Base-by-base conservation (phyloP, 2,113 vertebrate genomes). In the Fulmarus glacialis region DNA sequence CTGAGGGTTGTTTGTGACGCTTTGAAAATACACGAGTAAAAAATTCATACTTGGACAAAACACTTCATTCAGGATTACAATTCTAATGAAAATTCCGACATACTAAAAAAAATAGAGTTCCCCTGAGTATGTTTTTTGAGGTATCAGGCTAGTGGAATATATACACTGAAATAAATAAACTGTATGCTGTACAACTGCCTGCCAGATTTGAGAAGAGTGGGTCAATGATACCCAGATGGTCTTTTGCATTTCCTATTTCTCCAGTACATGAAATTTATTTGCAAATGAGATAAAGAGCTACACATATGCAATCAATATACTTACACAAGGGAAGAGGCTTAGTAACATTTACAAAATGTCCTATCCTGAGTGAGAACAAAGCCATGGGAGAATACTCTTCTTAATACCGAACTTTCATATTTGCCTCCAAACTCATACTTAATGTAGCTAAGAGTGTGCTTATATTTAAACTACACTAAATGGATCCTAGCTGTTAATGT, bases 251-350 rank as follows among this genome's bases (percentile, higher is more conserved):
- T 87, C 22, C 62, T 68, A 1, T 75, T 63, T 79, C 50, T 78
- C 34, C 12, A 38, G 53, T n/a, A 86, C 47, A 60, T 48, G 62
- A 71, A 62, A 84, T 89, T 74, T 89, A 90, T 94, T 96, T 97
- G 38, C 40, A 82, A 75, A 95, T 77, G 56, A 93, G 62, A 91
- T 94, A 75, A 92, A 94, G 56, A 96, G 72, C 50, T 94, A 82
- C 48, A 67, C 47, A 90, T 83, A 74, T 50, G 45, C 40, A 95
- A 78, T 70, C 42, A 90, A 91, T 94, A 79, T 43, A 68, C 47
- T 67, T 82, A 59, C 42, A 52, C 71, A 75, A 70, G 34, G 50
- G 74, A 96, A 94, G 70, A 89, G 19, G n/a, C 68, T 84, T 96
- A 89, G 72, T 62, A 77, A 50, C n/a, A 71, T 84, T 93, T 91